A percentile compares a stretch with the other conserved stretches of the same genome.
Evolutionary conservation across 2,113 vertebrate genomes (phyloP).

Genomic region (Daboia siamensis): DNA sequence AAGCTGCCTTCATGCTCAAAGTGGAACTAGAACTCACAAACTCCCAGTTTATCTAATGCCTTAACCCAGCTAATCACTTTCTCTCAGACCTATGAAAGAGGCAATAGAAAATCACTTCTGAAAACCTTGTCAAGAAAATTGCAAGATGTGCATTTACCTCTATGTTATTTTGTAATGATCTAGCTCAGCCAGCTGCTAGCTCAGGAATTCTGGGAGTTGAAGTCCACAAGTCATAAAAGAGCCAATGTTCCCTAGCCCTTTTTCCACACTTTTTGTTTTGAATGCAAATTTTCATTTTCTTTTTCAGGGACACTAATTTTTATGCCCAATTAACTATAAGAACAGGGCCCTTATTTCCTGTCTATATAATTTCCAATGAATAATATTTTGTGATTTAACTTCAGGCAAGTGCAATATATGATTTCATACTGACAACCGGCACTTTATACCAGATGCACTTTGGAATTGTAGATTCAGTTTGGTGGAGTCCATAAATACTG

Average conservation of each 20-base stretch:
- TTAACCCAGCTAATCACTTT: background rate
- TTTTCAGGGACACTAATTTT: background rate
- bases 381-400: conserved; percentile 3
- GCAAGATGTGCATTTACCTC: background rate
- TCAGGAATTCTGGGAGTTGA: no score
- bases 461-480: background rate
- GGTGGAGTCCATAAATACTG: background rate
- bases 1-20: background rate
- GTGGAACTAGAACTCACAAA: background rate
- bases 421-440: background rate
- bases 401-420: conserved; percentile 17
- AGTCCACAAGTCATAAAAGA: no score
- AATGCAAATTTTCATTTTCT: background rate
- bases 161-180: background rate
- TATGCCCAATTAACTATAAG: background rate
- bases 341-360: background rate
- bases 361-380: conserved; percentile 14
- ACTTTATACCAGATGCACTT: background rate
- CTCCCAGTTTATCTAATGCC: background rate
- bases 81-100: background rate
- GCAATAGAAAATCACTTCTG: background rate
- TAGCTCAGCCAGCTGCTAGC: background rate
- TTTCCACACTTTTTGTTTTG: background rate
- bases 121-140: background rate
- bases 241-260: no score